Base-by-base conservation (phyloP, 2,888 invertebrate genomes). In the Formica aserva region DNA sequence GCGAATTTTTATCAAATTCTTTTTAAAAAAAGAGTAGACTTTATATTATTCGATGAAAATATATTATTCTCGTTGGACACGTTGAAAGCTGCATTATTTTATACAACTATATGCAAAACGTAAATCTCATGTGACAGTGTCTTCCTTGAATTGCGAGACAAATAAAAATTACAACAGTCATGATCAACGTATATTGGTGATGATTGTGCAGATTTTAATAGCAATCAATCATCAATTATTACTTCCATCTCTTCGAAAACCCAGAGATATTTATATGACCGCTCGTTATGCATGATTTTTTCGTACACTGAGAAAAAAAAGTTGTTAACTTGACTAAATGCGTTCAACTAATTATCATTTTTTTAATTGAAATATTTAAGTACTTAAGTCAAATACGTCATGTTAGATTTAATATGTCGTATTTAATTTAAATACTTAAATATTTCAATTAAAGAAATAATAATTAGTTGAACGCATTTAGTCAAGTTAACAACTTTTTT, bases 221-320 rank as follows among this genome's bases (percentile, higher is more conserved):
- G 60, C 60, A 9, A 35, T 32, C 71, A 60, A 80, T 80, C 45
- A 71, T 26, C 26, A 22, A 62, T 71, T 80, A 71, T 80, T 45
- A 45, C 57, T 41, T 69, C 41, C 38, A 32, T 29, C 29, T 67
- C 18, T 45, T 71, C 26, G 45, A 78, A 78, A 78, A 45, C 18
- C 32, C 8, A 13, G 1, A 26, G 26, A 71, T 18, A 57, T 57
- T 78, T 78, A 78, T 78, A 78, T 48, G 9, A 8, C 18, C 32
- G 41, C 22, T 45, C 35, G 60, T 80, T 71, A 71, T 22, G 32
- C 18, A 13, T 18, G n/a, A 57, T 0, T 35, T 62, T 57, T 57
- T 41, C 9, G 22, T n/a, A n/a, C n/a, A n/a, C n/a, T n/a, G n/a
- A n/a, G n/a, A n/a, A n/a, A n/a, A n/a, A n/a, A n/a, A n/a, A n/a